A percentile compares a stretch with the other conserved stretches of the same genome.
Conservation (phyloP, 1,140 invertebrate species). For the Ceratina calcarata region DNA sequence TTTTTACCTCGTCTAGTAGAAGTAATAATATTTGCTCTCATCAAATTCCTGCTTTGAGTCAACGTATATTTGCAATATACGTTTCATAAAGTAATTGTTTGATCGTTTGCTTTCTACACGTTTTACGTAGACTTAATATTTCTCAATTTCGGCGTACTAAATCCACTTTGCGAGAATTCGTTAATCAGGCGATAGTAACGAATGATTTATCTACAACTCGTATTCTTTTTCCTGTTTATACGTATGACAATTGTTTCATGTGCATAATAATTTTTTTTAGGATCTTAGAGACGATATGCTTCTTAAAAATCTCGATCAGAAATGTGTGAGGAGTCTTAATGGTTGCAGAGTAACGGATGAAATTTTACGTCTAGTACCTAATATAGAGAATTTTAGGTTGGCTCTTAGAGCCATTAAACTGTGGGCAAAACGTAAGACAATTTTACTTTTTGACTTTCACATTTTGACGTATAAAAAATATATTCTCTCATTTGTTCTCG, state of each 20-base stretch:
- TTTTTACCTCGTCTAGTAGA: too few species aligned
- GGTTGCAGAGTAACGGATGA: slow-evolving; percentile 99
- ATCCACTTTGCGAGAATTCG: too few species aligned
- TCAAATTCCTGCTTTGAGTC: too few species aligned
- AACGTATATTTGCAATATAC: too few species aligned
- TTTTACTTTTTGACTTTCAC: background rate
- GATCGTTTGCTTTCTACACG: background rate
- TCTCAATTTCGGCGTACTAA: too few species aligned
- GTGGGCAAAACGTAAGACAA: slow-evolving; percentile 96
- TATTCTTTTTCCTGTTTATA: background rate
- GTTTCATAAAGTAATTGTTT: background rate
- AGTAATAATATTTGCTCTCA: too few species aligned
- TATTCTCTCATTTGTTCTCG: slow-evolving; percentile 23
- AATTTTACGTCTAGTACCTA: slow-evolving; percentile 96
- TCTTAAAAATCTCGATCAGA: slow-evolving; percentile 97
- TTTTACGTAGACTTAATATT: too few species aligned
- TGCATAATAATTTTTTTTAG: slow-evolving; percentile 69
- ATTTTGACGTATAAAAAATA: background rate
- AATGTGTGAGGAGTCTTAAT: slow-evolving; percentile 98
- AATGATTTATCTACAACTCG: too few species aligned
- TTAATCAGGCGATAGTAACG: too few species aligned
- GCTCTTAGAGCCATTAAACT: slow-evolving; percentile 97
- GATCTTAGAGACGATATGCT: slow-evolving; percentile 95
- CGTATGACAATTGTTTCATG: background rate
- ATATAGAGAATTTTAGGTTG: slow-evolving; percentile 96